A percentile compares a stretch with the other conserved stretches of the same genome.
These are phyloP conservation scores for Enteromius paludinosus DNA, from an alignment of 2,797 vertebrate species.

Conservation along the genomic window DNA sequence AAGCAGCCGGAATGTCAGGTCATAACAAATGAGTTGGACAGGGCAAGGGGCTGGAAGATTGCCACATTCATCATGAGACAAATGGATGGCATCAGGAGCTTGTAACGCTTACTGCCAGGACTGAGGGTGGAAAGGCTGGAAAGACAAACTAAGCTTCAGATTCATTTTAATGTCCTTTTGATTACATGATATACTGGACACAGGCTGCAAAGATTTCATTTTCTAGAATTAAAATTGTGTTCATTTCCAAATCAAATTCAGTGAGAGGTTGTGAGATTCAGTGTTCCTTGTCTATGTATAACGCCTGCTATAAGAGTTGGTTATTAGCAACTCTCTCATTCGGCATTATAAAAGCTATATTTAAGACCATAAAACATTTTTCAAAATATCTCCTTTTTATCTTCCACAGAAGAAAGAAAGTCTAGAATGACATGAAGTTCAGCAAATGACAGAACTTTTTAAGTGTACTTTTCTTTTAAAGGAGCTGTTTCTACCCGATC, in stretches of 20 bases:
- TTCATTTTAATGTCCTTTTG: slow-evolving; percentile 52
- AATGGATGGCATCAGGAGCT: slow-evolving; percentile 71
- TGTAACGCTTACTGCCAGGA: slow-evolving; percentile 54
- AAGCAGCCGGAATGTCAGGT: slow-evolving; percentile 57
- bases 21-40: slow-evolving; percentile 78
- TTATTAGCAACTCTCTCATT: neutral
- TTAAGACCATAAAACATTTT: neutral
- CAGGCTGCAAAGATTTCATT: neutral
- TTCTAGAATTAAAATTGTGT: neutral
- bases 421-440: neutral
- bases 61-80: slow-evolving; percentile 80
- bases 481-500: neutral
- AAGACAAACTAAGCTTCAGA: slow-evolving; percentile 54
- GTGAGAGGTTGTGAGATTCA: too few species aligned
- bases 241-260: neutral
- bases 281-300: too few species aligned
- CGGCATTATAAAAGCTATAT: neutral
- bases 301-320: neutral
- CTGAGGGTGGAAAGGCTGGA: slow-evolving; percentile 37
- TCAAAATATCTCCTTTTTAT: neutral
- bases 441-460: neutral
- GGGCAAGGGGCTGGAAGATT: slow-evolving; percentile 80
- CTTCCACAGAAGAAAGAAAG: neutral
- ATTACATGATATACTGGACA: slow-evolving; percentile 43
- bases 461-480: neutral